Conservation (phyloP, 2,888 invertebrate species). For the Campaea margaritaria region DNA sequence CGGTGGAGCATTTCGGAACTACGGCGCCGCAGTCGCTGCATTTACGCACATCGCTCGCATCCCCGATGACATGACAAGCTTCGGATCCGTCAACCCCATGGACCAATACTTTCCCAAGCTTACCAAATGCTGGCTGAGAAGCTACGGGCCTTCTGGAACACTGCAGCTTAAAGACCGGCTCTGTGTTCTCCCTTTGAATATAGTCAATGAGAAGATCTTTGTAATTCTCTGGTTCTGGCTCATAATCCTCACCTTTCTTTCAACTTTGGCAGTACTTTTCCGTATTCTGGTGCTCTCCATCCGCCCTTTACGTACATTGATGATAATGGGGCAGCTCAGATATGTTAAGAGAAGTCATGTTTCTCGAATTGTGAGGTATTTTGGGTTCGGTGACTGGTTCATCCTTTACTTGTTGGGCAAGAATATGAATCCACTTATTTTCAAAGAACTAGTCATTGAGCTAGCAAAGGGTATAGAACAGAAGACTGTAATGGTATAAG, state of each 20-base stretch:
- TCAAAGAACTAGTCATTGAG: constrained; percentile 86
- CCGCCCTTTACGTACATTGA: constrained; percentile 85
- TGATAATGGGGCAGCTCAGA: constrained; percentile 87
- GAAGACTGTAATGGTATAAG: constrained; percentile 63
- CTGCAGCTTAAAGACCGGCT: constrained; percentile 86
- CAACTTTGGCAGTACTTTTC: constrained; percentile 87
- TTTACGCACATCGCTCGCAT: constrained; percentile 71
- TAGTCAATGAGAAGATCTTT: constrained; percentile 92
- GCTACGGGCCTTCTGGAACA: constrained; percentile 86
- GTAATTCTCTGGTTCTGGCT: constrained; percentile 91
- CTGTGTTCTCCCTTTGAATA: constrained; percentile 91
- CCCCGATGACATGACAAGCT: constrained; percentile 58
- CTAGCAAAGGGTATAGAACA: constrained; percentile 74
- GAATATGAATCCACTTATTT: constrained; percentile 89
- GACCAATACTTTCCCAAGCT: constrained; percentile 88
- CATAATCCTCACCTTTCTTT: constrained; percentile 85
- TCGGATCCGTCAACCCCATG: constrained; percentile 87
- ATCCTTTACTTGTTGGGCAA: constrained; percentile 90
- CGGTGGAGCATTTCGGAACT: constrained; percentile 86
- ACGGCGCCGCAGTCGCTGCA: constrained; percentile 84
- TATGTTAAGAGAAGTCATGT: constrained; percentile 81
- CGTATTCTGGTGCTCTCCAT: constrained; percentile 84
- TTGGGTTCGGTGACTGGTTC: constrained; percentile 91
- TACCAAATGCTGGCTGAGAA: constrained; percentile 86
- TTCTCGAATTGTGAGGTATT: constrained; percentile 78